Percentiles rank a stretch among this genome's conserved stretches.
These are phyloP conservation scores for Neodon shergylaensis DNA, from an alignment of 2,113 vertebrate species.

Conservation along the genomic window DNA sequence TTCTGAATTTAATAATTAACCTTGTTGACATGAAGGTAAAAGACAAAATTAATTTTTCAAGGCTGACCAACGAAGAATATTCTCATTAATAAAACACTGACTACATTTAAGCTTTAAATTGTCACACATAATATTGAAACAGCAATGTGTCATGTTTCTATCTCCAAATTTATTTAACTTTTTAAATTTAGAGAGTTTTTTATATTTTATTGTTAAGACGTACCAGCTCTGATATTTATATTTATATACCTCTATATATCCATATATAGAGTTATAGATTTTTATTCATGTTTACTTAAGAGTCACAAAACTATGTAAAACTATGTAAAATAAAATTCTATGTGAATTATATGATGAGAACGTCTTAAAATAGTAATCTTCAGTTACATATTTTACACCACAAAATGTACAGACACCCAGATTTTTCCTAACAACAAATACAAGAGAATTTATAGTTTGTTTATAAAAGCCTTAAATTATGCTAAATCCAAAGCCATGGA, in stretches of 20 bases:
- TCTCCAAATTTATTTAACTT: conserved; percentile 79
- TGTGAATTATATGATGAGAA: conserved; percentile 80
- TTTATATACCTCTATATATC: conserved; percentile 80
- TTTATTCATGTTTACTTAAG: conserved; percentile 61
- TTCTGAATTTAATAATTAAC: conserved; percentile 84
- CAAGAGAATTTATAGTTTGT: conserved; percentile 84
- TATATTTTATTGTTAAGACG: conserved; percentile 77
- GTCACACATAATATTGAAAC: conserved; percentile 83
- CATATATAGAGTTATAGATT: conserved; percentile 79
- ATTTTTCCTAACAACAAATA: conserved; percentile 86
- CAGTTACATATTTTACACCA: conserved; percentile 89
- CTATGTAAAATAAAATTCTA: conserved; percentile 85
- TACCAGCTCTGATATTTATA: conserved; percentile 83
- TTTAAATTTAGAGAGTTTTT: conserved; percentile 72
- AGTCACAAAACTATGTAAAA: conserved; percentile 85
- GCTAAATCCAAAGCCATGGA: conserved; percentile 89
- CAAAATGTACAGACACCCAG: conserved; percentile 90
- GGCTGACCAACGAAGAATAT: conserved; percentile 80
- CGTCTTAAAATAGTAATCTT: conserved; percentile 88
- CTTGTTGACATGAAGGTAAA: conserved; percentile 81
- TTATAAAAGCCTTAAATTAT: conserved; percentile 86
- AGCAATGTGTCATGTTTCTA: conserved; percentile 81
- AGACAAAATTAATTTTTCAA: conserved; percentile 80
- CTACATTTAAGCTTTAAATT: conserved; percentile 82
- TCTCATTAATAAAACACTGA: conserved; percentile 82